These are phyloP conservation scores for Antheraea yamamai DNA, from an alignment of 2,888 invertebrate genomes.

Conservation along the genomic window DNA sequence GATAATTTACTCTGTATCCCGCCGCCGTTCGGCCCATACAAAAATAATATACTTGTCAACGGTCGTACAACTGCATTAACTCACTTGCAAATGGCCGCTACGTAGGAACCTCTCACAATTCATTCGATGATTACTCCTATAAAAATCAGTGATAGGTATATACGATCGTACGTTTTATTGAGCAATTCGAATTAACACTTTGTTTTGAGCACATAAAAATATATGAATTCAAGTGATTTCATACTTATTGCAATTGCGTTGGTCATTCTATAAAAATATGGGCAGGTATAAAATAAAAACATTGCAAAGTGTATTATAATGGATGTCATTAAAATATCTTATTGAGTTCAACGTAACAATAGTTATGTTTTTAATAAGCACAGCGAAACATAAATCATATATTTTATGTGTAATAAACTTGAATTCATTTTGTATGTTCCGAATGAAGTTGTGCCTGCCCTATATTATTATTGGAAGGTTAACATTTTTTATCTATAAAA, in stretches of 20 bases:
- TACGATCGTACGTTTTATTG: slow-evolving; percentile 12
- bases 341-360: slow-evolving; percentile 61
- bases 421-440: slow-evolving; percentile 59
- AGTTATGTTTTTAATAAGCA: slow-evolving; percentile 56
- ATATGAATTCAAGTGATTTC: slow-evolving; percentile 23
- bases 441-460: neutral
- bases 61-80: slow-evolving; percentile 51
- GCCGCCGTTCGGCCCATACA: slow-evolving; percentile 46
- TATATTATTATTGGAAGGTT: slow-evolving; percentile 23
- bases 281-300: slow-evolving; percentile 51
- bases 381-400: slow-evolving; percentile 33
- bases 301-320: slow-evolving; percentile 39
- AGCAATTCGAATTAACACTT: slow-evolving; percentile 22
- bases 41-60: slow-evolving; percentile 64
- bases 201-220: slow-evolving; percentile 16
- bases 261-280: slow-evolving; percentile 44
- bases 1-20: slow-evolving; percentile 49
- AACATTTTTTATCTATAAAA: no score
- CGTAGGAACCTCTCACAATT: slow-evolving; percentile 21
- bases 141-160: neutral
- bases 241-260: slow-evolving; percentile 26
- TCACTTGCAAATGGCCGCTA: slow-evolving; percentile 53
- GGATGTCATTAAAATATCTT: slow-evolving; percentile 70
- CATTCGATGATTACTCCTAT: slow-evolving; percentile 7
- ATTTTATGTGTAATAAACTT: slow-evolving; percentile 62